phyloP scores from a whole-genome alignment of 2,797 vertebrate species.

The Spea hammondii region DNA sequence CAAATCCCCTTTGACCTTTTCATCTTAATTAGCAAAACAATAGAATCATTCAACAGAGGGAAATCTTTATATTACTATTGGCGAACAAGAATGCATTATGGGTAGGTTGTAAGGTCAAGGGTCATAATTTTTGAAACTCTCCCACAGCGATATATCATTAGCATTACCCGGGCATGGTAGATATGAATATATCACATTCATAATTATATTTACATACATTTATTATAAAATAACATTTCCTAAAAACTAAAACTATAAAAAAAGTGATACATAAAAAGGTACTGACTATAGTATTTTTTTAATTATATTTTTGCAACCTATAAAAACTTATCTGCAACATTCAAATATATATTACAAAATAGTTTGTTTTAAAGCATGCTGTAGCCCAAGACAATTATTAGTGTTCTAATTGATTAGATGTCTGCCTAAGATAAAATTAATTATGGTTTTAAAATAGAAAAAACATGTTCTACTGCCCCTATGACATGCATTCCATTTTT shows the following conservation, averaged over 20 bases:
- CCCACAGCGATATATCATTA: background rate
- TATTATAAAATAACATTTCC: too few species aligned
- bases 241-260: too few species aligned
- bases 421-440: background rate
- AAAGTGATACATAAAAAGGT: too few species aligned
- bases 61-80: background rate
- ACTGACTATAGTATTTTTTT: too few species aligned
- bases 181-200: background rate
- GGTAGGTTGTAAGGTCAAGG: background rate
- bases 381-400: background rate
- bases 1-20: background rate
- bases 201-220: too few species aligned
- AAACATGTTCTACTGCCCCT: background rate
- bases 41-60: constrained; percentile 1
- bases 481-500: background rate
- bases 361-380: too few species aligned
- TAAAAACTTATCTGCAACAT: background rate
- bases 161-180: background rate
- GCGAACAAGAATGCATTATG: background rate
- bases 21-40: constrained; percentile 1
- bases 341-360: background rate
- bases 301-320: too few species aligned
- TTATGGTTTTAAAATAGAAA: background rate
- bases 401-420: background rate
- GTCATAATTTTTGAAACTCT: background rate